Percentiles rank a stretch among this genome's conserved stretches.
Evolutionary conservation across 2,113 vertebrate species (phyloP).

Genomic region (Myrmophylax atrothorax): DNA sequence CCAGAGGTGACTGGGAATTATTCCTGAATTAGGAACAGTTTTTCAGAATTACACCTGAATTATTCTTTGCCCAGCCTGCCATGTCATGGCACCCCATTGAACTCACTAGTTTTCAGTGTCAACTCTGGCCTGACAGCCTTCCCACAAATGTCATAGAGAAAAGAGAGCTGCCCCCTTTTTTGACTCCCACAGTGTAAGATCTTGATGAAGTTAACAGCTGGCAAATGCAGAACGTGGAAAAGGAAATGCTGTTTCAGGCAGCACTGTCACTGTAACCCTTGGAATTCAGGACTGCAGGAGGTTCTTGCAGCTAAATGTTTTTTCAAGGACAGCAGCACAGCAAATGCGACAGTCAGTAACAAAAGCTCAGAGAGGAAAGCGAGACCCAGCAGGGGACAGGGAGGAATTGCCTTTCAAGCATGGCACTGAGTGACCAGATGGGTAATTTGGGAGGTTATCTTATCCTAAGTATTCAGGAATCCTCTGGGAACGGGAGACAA

Average conservation of each 20-base stretch:
- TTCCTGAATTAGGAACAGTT: not conserved
- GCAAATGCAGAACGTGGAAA: not conserved
- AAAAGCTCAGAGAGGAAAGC: not conserved
- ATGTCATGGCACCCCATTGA: not conserved
- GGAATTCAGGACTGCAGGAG: slow-evolving; percentile 47
- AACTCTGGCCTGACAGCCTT: not conserved
- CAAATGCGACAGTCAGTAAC: not conserved
- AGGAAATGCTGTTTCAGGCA: slow-evolving; percentile 41
- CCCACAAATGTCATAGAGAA: slow-evolving; percentile 12
- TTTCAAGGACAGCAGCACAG: not conserved
- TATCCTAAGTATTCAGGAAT: not conserved
- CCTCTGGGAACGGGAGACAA: not conserved
- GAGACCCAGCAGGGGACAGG: not conserved
- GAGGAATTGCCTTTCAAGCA: not conserved
- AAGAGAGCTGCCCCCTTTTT: slow-evolving; percentile 22
- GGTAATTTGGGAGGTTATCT: not conserved
- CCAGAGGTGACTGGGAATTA: not conserved
- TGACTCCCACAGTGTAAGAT: not conserved
- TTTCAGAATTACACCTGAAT: not conserved
- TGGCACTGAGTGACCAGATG: not conserved
- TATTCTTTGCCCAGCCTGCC: not conserved
- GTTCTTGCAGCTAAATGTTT: not conserved
- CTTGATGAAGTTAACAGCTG: slow-evolving; percentile 69
- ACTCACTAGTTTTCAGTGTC: not conserved
- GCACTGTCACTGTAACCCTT: slow-evolving; percentile 30